Evolutionary conservation across 2,113 vertebrate genomes (phyloP).

Genomic region (Gadus macrocephalus): DNA sequence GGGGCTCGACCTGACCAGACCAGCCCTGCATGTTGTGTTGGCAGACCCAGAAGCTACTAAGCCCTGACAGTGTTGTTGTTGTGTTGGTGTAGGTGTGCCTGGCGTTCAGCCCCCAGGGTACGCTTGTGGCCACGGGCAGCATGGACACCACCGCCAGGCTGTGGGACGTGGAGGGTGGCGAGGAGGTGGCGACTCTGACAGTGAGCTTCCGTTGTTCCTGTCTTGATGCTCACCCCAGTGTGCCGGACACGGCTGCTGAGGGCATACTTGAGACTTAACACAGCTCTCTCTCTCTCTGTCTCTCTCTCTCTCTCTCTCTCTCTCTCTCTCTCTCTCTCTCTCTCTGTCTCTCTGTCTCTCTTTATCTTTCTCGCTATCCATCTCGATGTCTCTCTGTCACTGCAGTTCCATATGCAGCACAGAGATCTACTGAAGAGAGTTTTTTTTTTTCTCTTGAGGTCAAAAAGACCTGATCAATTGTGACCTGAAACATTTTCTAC

Average conservation of each 20-base stretch:
- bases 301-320: not conserved
- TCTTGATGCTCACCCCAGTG: not conserved
- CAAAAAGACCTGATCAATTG: too few relatives aligned
- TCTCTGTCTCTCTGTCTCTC: not conserved
- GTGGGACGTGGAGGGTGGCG: constrained; percentile 87
- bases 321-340: not conserved
- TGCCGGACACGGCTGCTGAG: not conserved
- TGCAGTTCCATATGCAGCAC: not conserved
- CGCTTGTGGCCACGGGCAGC: constrained; percentile 90
- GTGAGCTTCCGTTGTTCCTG: constrained; percentile 63
- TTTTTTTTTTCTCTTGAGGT: too few relatives aligned
- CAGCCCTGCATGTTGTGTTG: too few relatives aligned
- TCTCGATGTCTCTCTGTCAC: not conserved
- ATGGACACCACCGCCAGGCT: constrained; percentile 88
- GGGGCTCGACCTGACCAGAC: too few relatives aligned
- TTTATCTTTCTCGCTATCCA: not conserved
- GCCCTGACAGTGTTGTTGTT: too few relatives aligned
- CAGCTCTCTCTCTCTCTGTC: not conserved
- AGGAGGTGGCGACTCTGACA: constrained; percentile 77
- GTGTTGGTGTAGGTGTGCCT: constrained; percentile 80
- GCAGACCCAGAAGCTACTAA: not conserved
- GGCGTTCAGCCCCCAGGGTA: constrained; percentile 92
- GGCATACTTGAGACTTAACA: not conserved
- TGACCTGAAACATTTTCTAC: too few relatives aligned
- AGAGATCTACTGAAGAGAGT: too few relatives aligned